A percentile compares a stretch with the other conserved stretches of the same genome.
Evolutionary conservation across 2,797 vertebrate species (phyloP).

Genomic region (Gallinago nigripennis): DNA sequence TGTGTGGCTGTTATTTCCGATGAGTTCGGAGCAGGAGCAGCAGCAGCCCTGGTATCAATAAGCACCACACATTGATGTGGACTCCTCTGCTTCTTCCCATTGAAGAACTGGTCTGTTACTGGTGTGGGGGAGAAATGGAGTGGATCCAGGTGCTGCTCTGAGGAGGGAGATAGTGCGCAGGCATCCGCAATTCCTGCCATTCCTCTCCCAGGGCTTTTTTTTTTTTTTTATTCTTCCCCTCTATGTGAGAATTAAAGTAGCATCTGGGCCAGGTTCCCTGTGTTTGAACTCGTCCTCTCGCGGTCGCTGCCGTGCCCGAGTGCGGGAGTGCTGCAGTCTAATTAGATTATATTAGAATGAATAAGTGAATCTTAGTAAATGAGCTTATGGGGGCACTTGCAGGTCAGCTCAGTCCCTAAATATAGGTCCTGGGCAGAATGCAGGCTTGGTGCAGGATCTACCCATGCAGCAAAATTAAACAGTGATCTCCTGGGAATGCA

Average conservation of each 20-base stretch:
- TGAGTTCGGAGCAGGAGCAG: neutral
- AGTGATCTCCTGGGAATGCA: neutral
- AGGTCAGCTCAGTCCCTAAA: slow-evolving; percentile 22
- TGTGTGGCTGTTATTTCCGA: fast-evolving
- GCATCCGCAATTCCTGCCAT: neutral
- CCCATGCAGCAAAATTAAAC: neutral
- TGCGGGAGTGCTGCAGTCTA: slow-evolving; percentile 13
- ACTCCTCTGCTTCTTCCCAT: neutral
- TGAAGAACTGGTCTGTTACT: neutral
- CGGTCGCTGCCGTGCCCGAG: neutral
- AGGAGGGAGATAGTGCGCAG: neutral
- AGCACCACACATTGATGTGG: fast-evolving
- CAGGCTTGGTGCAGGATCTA: neutral
- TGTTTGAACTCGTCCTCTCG: neutral
- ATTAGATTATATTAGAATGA: slow-evolving; percentile 63
- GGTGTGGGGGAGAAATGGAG: neutral
- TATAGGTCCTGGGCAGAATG: neutral
- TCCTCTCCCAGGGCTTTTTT: neutral
- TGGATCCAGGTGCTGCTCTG: neutral
- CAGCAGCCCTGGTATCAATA: fast-evolving
- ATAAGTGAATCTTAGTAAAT: slow-evolving; percentile 59
- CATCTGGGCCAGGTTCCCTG: neutral
- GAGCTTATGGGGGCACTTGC: slow-evolving; percentile 42
- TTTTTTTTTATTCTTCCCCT: too few relatives aligned
- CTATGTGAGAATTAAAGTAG: neutral